These are phyloP conservation scores for Zelostemma sp. DNA, from an alignment of 1,140 invertebrate genomes.

Conservation along the genomic window DNA sequence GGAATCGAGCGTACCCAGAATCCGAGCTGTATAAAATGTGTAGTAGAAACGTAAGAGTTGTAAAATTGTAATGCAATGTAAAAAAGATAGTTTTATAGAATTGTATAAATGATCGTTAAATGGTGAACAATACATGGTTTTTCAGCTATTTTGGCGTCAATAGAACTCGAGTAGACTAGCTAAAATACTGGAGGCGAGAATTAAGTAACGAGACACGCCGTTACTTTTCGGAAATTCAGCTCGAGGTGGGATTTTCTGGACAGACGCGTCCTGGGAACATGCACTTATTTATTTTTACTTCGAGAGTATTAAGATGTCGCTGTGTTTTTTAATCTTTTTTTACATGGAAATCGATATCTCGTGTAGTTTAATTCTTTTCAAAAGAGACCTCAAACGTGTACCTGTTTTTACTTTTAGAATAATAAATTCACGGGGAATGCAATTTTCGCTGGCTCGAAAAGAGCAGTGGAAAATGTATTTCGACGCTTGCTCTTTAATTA, in stretches of 20 bases:
- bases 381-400: constrained; percentile 27
- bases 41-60: constrained; percentile 6
- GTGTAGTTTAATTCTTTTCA: constrained; percentile 22
- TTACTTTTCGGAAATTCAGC: constrained; percentile 46
- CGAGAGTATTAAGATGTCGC: neutral
- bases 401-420: too few relatives aligned
- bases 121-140: constrained; percentile 55
- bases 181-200: constrained; percentile 61
- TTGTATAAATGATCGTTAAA: constrained; percentile 12
- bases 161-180: constrained; percentile 53
- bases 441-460: too few relatives aligned
- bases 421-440: too few relatives aligned
- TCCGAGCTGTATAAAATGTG: constrained; percentile 33
- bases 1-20: constrained; percentile 39
- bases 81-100: constrained; percentile 18
- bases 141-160: constrained; percentile 68
- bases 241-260: constrained; percentile 28
- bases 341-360: too few relatives aligned
- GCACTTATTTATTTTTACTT: constrained; percentile 39
- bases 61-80: constrained; percentile 12
- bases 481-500: too few relatives aligned
- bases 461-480: too few relatives aligned
- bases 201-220: constrained; percentile 53
- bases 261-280: constrained; percentile 12
- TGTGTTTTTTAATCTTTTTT: neutral